A percentile compares a stretch with the other conserved stretches of the same genome.
These are phyloP conservation scores for Microplitis manilae DNA, from an alignment of 2,888 invertebrate species.

Conservation along the genomic window DNA sequence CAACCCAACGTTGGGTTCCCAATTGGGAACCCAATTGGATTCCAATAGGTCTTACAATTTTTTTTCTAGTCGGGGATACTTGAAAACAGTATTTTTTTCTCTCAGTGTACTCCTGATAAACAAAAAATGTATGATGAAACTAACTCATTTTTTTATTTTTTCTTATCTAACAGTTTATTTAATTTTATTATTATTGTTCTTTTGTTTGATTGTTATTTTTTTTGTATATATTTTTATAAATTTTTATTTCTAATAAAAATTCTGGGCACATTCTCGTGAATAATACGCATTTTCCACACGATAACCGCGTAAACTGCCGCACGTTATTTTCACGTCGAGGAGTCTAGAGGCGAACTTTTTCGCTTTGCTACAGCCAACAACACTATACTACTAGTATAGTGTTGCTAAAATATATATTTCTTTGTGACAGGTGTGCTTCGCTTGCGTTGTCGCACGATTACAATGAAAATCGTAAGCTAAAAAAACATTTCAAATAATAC, in stretches of 20 bases:
- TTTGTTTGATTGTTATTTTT: not conserved
- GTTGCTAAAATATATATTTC: constrained; percentile 26
- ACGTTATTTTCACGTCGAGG: constrained; percentile 27
- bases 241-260: constrained; percentile 12
- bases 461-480: constrained; percentile 21
- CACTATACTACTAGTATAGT: not conserved
- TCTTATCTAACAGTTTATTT: not conserved
- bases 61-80: no score
- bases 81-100: no score
- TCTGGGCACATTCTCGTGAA: constrained; percentile 12
- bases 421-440: constrained; percentile 27
- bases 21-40: no score
- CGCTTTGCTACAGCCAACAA: constrained; percentile 8
- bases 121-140: no score
- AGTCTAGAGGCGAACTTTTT: constrained; percentile 24
- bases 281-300: constrained; percentile 16
- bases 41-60: no score
- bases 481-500: constrained; percentile 12
- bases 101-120: no score
- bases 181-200: not conserved
- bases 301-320: constrained; percentile 20
- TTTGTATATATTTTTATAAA: constrained; percentile 1
- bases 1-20: no score
- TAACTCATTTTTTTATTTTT: not conserved
- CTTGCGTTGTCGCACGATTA: constrained; percentile 29